Conservation (phyloP, 2,797 vertebrate genomes). For the Danio aesculapii region DNA sequence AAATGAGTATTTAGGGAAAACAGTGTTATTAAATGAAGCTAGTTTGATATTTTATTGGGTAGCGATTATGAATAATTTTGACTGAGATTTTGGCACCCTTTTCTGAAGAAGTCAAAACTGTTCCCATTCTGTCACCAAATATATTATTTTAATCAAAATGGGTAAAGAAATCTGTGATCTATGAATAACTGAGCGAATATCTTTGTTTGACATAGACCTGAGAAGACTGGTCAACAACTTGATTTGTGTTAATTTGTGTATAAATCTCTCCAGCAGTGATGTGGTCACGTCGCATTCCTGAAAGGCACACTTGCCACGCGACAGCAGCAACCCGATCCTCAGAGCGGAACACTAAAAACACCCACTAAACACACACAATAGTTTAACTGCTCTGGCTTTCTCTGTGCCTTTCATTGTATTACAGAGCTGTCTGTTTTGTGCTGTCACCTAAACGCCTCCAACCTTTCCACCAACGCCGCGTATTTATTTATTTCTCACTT, state of each 20-base stretch:
- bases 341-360: slow-evolving; percentile 39
- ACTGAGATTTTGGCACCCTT: too few species aligned
- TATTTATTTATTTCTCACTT: slow-evolving; percentile 35
- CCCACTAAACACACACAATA: slow-evolving; percentile 32
- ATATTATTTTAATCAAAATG: too few species aligned
- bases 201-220: too few species aligned
- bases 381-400: slow-evolving; percentile 34
- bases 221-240: too few species aligned
- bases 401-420: slow-evolving; percentile 19
- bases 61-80: too few species aligned
- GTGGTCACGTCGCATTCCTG: slow-evolving; percentile 57
- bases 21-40: too few species aligned
- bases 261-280: slow-evolving; percentile 37
- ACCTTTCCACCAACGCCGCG: slow-evolving; percentile 1
- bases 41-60: too few species aligned
- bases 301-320: slow-evolving; percentile 55
- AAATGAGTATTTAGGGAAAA: too few species aligned
- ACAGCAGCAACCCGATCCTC: slow-evolving; percentile 58
- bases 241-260: not conserved
- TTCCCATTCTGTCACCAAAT: too few species aligned
- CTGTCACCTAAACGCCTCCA: slow-evolving; percentile 1
- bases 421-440: not conserved
- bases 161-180: too few species aligned
- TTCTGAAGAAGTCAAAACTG: too few species aligned
- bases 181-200: too few species aligned